Evolutionary conservation across 2,113 vertebrate species (phyloP).

Genomic region (Pagrus major): DNA sequence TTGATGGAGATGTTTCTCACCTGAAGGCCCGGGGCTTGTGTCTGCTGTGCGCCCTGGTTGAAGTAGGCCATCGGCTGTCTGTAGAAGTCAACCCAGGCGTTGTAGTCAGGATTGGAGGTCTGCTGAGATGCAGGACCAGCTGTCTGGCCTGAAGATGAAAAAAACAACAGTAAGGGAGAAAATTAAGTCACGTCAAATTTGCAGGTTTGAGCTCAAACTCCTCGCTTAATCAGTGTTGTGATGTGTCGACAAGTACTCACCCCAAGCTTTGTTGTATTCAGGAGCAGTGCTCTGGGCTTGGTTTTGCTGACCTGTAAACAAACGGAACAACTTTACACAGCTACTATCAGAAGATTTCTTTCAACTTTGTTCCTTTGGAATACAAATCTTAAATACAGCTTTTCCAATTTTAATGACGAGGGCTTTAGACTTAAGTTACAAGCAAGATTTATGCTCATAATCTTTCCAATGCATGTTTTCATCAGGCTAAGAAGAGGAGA

Average conservation of each 20-base stretch:
- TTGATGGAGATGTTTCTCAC: conserved; percentile 70
- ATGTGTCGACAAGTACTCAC: conserved; percentile 74
- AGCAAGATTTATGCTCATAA: not conserved
- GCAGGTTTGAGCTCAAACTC: not conserved
- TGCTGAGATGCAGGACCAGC: conserved; percentile 92
- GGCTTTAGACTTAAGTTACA: not conserved
- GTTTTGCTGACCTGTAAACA: conserved; percentile 90
- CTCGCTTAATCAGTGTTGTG: not conserved
- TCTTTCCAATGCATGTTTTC: conserved; percentile 3
- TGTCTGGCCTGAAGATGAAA: conserved; percentile 86
- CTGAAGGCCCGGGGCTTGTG: conserved; percentile 94
- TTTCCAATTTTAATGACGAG: not conserved
- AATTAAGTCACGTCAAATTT: not conserved
- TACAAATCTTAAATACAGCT: not conserved
- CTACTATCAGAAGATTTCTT: not conserved
- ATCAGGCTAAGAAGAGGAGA: not conserved
- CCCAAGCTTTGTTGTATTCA: conserved; percentile 96
- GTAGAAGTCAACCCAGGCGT: conserved; percentile 97
- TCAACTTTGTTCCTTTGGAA: not conserved
- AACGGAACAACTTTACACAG: conserved; percentile 23
- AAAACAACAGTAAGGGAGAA: not conserved
- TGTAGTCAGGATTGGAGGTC: conserved; percentile 95
- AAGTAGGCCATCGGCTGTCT: conserved; percentile 96
- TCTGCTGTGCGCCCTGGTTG: conserved; percentile 93
- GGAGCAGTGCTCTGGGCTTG: conserved; percentile 93